These are phyloP conservation scores for Atherinomorus stipes DNA, from an alignment of 2,113 vertebrate species.

Conservation along the genomic window DNA sequence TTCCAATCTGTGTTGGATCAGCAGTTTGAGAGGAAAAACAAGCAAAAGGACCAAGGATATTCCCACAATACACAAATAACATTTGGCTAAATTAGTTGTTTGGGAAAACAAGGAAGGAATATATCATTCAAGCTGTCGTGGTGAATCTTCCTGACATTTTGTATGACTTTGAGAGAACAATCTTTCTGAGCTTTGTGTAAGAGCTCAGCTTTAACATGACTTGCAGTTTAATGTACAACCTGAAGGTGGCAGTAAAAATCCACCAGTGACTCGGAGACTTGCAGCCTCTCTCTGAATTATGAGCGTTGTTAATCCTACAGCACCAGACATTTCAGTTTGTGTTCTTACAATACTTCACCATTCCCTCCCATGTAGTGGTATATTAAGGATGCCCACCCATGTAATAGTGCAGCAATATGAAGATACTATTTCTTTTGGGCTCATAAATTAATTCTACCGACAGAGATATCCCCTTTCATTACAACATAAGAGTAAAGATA, in stretches of 20 bases:
- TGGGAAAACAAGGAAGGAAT: too few relatives aligned
- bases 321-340: slow-evolving; percentile 24
- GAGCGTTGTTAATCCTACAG: slow-evolving; percentile 26
- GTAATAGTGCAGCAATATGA: slow-evolving; percentile 7
- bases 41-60: neutral
- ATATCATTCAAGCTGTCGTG: neutral
- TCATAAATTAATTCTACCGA: slow-evolving; percentile 6
- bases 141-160: neutral
- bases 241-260: slow-evolving; percentile 69
- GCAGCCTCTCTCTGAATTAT: slow-evolving; percentile 7
- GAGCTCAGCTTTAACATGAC: neutral
- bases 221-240: slow-evolving; percentile 30
- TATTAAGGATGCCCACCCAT: slow-evolving; percentile 26
- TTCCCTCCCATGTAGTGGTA: neutral
- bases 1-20: slow-evolving; percentile 3
- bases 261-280: slow-evolving; percentile 42
- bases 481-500: slow-evolving; percentile 12
- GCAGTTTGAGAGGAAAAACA: slow-evolving; percentile 5
- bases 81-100: too few relatives aligned
- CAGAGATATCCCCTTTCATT: slow-evolving; percentile 14
- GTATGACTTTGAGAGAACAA: neutral
- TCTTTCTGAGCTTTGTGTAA: neutral
- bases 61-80: too few relatives aligned
- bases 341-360: slow-evolving; percentile 40
- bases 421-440: slow-evolving; percentile 11